These are phyloP conservation scores for Tokudaia tokunoshimensis DNA, from an alignment of 2,797 vertebrate genomes.

Conservation along the genomic window DNA sequence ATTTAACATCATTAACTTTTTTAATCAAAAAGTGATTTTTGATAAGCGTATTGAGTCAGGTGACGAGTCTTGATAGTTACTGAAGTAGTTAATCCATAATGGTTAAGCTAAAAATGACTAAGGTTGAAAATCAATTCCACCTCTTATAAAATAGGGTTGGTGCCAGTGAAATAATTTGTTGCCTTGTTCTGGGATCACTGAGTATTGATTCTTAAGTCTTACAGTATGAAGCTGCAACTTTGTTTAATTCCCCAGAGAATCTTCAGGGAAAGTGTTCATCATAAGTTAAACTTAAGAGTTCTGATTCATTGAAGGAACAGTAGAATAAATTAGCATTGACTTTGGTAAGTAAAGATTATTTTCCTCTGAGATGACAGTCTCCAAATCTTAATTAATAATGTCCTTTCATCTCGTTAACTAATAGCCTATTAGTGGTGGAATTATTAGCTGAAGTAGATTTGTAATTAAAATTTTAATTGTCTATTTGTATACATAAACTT, in stretches of 20 bases:
- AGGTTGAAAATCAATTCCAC: constrained; percentile 66
- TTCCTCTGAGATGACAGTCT: background rate
- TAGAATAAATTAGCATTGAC: constrained; percentile 16
- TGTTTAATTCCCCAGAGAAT: constrained; percentile 33
- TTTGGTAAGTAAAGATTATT: background rate
- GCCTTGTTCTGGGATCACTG: constrained; percentile 36
- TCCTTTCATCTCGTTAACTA: background rate
- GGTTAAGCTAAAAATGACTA: constrained; percentile 45
- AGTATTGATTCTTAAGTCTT: constrained; percentile 52
- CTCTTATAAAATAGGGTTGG: constrained; percentile 12
- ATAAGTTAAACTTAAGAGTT: constrained; percentile 21
- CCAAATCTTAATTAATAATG: background rate
- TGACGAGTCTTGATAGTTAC: background rate
- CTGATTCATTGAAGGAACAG: background rate
- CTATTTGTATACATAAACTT: background rate
- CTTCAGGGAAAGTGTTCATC: constrained; percentile 23
- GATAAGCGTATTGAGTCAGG: constrained; percentile 16
- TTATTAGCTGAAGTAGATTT: background rate
- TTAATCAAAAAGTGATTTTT: constrained; percentile 37
- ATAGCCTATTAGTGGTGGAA: background rate
- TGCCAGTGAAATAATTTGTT: constrained; percentile 62
- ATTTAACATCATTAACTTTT: constrained; percentile 22
- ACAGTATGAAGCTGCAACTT: constrained; percentile 31
- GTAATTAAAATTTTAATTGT: background rate
- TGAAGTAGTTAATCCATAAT: constrained; percentile 55